Conservation (phyloP, 2,888 invertebrate species). For the Tenthredo scrophulariae region DNA sequence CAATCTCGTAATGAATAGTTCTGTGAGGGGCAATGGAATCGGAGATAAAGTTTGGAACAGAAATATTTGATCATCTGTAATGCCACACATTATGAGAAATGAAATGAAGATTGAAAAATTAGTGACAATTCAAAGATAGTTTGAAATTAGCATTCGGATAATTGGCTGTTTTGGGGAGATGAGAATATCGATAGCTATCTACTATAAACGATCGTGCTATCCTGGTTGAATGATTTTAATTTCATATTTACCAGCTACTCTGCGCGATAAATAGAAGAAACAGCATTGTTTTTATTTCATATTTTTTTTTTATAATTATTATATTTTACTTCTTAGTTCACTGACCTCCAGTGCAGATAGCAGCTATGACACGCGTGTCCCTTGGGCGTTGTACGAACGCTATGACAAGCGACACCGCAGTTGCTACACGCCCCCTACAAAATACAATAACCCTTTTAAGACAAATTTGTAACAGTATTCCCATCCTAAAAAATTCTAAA, state of each 20-base stretch:
- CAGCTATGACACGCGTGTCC: conserved; percentile 91
- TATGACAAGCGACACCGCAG: conserved; percentile 89
- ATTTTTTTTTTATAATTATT: conserved; percentile 57
- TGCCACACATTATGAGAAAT: neutral
- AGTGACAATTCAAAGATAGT: neutral
- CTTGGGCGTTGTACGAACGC: conserved; percentile 87
- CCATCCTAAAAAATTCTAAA: conserved; percentile 32
- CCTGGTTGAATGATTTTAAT: neutral
- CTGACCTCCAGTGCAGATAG: conserved; percentile 92
- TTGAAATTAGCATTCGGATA: conserved; percentile 3
- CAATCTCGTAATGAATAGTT: neutral
- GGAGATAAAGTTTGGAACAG: conserved; percentile 3
- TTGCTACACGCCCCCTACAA: conserved; percentile 81
- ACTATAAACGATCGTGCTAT: conserved; percentile 3
- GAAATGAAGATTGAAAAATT: conserved; percentile 15
- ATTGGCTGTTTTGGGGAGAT: neutral
- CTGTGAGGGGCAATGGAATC: neutral
- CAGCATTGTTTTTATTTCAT: neutral
- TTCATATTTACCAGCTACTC: neutral
- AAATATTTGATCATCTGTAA: neutral
- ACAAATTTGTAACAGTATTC: conserved; percentile 48
- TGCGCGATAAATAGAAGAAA: conserved; percentile 1
- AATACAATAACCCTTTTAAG: conserved; percentile 75
- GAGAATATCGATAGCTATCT: neutral
- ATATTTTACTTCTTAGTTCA: conserved; percentile 71